Base-by-base conservation (phyloP, 2,797 vertebrate genomes). In the Pitangus sulphuratus region DNA sequence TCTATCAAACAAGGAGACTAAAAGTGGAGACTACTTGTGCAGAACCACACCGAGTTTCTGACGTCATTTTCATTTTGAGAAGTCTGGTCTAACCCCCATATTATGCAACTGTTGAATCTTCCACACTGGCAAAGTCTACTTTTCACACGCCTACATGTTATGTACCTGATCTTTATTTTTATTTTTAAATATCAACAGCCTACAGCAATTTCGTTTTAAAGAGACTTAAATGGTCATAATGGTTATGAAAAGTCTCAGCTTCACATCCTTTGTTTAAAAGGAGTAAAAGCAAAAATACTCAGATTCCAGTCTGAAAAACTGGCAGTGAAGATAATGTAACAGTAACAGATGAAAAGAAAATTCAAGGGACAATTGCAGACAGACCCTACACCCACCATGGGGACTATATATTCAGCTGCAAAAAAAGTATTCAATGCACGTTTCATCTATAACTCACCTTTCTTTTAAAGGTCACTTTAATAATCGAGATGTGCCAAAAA, bases 141-240 rank as follows among this genome's bases (percentile, higher is more conserved):
- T 90, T 94, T 95, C 91, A 96, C 93, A 97, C 74, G 40, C 96
- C 96, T 90, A 90, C 96, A 16, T 53, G 42, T 48, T 89, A 74
- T 74, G 94, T 96, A 97, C 95, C 94, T 97, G 96, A 95, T 81
- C 92, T 94, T 94, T 45, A 89, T 75, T 94, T 96, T 84, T 62
- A 86, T 89, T 95, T 95, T 95, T 42, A 89, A 94, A 64, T 79
- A 91, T 79, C 91, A 79, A 82, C 74, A 84, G 58, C 94, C 83
- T 84, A 76, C 81, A 84, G 2, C 8, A 77, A 6, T 20, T 75
- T 90, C 75, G 19, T 74, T 33, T 47, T 18, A 42, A 69, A 70
- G 50, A 87, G 7, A 70, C 11, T 82, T 74, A 85, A 93, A 62
- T 85, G 62, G 77, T 56, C 44, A 26, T 62, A 92, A 75, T 19